Evolutionary conservation across 2,113 vertebrate genomes (phyloP), one percentile per base, ranked within the genome.

Genomic region (Xiphophorus hellerii): DNA sequence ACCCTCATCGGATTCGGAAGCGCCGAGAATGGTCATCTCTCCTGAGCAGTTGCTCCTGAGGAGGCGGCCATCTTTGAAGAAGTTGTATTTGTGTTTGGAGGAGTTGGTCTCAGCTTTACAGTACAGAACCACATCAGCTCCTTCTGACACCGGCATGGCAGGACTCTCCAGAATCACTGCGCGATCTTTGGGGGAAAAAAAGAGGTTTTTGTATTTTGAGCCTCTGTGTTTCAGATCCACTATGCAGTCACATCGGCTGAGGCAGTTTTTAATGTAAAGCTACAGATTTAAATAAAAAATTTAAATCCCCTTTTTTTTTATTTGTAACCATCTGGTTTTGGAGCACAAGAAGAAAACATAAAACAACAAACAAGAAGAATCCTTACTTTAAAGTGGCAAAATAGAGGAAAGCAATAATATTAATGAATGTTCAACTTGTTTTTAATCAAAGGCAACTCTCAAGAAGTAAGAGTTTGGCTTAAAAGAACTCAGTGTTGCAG

Each of bases 1-100:
- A 3, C 90, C 90, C 54, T 84, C 78, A 11, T 92, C 80, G 3
- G 78, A 48, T 31, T 44, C 85, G 33, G 90, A 60, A 0, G 42
- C 77, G 0, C 20, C 22, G 14, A 1, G 13, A 39, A 91, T 65
- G 44, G 13, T 87, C 78, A 90, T 48, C 69, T 76, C 31, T 35
- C 77, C 87, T 0, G 33, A 64, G 42, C 77, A 48, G 80, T 66
- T 62, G 74, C 27, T 84, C 27, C 35, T 3, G 51, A 90, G n/a
- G 29, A 1, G 1, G 1, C 4, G 1, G 7, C 48, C 86, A 0
- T 90, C 78, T 82, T 80, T 92, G 20, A 73, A 84, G 84, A 90
- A 91, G 35, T 64, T 0, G 2, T 76, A 87, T 2, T 0, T 22
- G 7, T n/a, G 44, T 30, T 25, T 0, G 14, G 1, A 3, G 31